Base-by-base conservation (phyloP, 2,888 invertebrate species). In the Protophormia terraenovae region DNA sequence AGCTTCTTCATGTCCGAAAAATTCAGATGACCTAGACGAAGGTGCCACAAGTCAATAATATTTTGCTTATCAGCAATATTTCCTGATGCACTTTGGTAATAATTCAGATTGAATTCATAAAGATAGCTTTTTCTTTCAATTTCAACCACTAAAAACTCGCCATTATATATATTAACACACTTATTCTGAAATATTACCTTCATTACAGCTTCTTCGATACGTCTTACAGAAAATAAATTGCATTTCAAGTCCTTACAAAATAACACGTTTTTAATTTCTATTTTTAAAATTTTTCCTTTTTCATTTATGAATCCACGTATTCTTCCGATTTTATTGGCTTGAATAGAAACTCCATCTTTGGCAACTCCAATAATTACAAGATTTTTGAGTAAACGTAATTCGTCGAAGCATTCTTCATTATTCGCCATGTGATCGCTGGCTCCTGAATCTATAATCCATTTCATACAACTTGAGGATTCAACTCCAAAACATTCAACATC, bases 251-350 rank as follows among this genome's bases (percentile, higher is more conserved):
- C 47, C 10, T 47, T 67, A 19, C 66, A 67, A 14, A 29, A 47
- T 29, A 67, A 29, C 2, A 45, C 41, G 4, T 64, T 64, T 41
- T 41, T 45, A 45, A 41, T 45, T 29, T 10, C 45, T 45, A 27
- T n/a, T n/a, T n/a, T n/a, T n/a, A n/a, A n/a, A n/a, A n/a, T n/a
- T n/a, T 22, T 22, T 16, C 14, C 27, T 12, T 22, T 53, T 53
- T 45, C 14, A 27, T 41, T 41, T 45, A 64, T 7, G n/a, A 27
- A 3, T 6, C 64, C 64, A 3, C 45, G 5, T 3, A 41, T n/a
- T 45, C 27, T 64, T 64, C 64, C 64, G 7, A 41, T 41, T 45
- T 45, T 64, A 24, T n/a, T 45, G 7, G 64, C 45, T 45, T 64
- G n/a, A 24, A 64, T 41, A 45, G 14, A 45, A 24, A 64, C 64